phyloP scores from a whole-genome alignment of 92 coral and sea anemone species.

The Diadumene lineata region DNA sequence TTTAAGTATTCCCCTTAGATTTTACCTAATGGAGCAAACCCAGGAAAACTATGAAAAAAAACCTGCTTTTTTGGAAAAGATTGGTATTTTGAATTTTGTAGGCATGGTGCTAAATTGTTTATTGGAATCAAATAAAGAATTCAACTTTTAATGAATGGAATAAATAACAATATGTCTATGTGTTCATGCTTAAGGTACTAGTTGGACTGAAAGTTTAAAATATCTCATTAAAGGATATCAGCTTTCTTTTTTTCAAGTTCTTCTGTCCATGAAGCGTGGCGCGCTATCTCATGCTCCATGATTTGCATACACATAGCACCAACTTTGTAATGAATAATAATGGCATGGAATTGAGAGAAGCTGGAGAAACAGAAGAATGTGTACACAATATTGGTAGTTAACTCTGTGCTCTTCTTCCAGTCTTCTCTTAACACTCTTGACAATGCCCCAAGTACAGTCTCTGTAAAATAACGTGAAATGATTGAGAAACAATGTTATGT shows the following conservation, averaged over 20 bases:
- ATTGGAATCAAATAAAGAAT: too few relatives aligned
- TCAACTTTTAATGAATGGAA: too few relatives aligned
- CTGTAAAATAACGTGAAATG: conserved; percentile 32
- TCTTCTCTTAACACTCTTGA: conserved; percentile 93
- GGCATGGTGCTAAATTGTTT: too few relatives aligned
- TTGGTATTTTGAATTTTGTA: too few relatives aligned
- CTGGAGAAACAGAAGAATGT: conserved; percentile 97
- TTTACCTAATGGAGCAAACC: too few relatives aligned
- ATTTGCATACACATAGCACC: conserved; percentile 98
- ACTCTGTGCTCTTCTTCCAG: conserved; percentile 95
- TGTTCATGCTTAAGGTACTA: not conserved
- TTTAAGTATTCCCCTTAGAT: too few relatives aligned
- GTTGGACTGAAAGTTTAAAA: not conserved
- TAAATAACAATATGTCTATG: too few relatives aligned
- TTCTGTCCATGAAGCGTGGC: conserved; percentile 88
- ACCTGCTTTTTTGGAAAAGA: too few relatives aligned
- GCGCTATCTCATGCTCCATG: conserved; percentile 84
- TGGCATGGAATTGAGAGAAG: conserved; percentile 91
- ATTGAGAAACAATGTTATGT: not conserved
- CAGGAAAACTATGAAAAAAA: too few relatives aligned
- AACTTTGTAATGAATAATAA: conserved; percentile 90
- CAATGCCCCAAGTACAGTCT: conserved; percentile 92
- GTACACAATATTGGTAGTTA: conserved; percentile 94
- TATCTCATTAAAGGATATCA: conserved; percentile 72
- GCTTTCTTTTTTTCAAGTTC: conserved; percentile 91